Conservation (phyloP, 2,888 invertebrate species). For the Dendrolimus pini region DNA sequence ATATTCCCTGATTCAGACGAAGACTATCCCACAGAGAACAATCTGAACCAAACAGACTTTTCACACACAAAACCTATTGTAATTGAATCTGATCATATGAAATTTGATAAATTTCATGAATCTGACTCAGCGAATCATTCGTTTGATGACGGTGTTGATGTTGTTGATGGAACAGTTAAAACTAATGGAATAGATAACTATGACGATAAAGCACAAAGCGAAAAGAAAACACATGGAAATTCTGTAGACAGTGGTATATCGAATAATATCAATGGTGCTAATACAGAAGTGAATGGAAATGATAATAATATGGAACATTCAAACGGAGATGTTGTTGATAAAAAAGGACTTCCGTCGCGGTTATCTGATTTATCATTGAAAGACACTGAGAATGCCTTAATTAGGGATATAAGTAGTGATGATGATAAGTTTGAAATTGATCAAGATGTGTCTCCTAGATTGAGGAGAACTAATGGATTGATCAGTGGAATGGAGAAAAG, state of each 20-base stretch:
- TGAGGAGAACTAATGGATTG: conserved; percentile 30
- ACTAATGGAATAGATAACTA: conserved; percentile 30
- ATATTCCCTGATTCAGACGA: conserved; percentile 61
- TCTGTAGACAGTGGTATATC: conserved; percentile 68
- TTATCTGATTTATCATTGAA: conserved; percentile 57
- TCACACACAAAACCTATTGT: conserved; percentile 66
- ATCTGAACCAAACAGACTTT: conserved; percentile 65
- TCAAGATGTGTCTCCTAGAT: conserved; percentile 43
- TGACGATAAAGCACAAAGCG: conserved; percentile 26
- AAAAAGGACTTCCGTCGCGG: conserved; percentile 40
- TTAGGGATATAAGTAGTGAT: conserved; percentile 50
- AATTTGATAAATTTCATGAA: conserved; percentile 48
- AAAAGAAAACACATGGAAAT: conserved; percentile 55
- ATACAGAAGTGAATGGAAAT: conserved; percentile 23
- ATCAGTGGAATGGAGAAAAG: conserved; percentile 41
- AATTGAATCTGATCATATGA: conserved; percentile 57
- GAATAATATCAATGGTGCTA: conserved; percentile 44
- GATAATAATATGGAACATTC: conserved; percentile 22
- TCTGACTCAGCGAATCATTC: conserved; percentile 63
- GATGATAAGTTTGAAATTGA: conserved; percentile 60
- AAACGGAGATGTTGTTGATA: conserved; percentile 29
- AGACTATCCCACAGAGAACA: conserved; percentile 64
- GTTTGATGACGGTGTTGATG: conserved; percentile 61
- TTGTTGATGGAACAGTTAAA: conserved; percentile 51
- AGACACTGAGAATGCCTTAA: conserved; percentile 42